Evolutionary conservation across 2,113 vertebrate species (phyloP).

Genomic region (Narcine bancroftii): DNA sequence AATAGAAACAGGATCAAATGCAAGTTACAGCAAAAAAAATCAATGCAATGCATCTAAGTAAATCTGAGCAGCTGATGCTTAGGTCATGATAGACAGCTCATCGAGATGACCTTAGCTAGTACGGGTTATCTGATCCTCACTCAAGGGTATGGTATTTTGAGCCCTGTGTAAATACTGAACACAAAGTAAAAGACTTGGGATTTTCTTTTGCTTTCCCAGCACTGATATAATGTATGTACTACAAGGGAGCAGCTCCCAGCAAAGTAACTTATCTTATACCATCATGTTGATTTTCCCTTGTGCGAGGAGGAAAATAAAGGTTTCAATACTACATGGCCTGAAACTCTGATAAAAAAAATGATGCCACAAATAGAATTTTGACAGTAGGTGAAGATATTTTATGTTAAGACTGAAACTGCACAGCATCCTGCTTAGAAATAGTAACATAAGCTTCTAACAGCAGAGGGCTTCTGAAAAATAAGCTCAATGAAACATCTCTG

Average conservation of each 20-base stretch:
- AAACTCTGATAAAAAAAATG: background rate
- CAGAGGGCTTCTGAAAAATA: background rate
- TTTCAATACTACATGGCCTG: conserved; percentile 38
- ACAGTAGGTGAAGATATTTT: conserved; percentile 42
- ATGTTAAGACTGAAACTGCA: background rate
- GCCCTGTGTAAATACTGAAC: background rate
- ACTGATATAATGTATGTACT: background rate
- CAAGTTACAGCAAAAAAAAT: conserved; percentile 55
- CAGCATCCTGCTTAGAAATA: background rate
- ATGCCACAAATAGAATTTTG: background rate
- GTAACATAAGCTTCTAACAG: background rate
- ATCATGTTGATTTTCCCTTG: conserved; percentile 42
- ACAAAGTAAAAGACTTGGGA: conserved; percentile 36
- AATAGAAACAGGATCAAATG: conserved; percentile 52
- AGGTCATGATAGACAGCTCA: conserved; percentile 43
- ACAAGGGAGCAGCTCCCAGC: background rate
- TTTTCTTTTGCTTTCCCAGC: conserved; percentile 27
- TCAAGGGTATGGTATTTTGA: conserved; percentile 10
- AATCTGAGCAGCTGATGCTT: conserved; percentile 49
- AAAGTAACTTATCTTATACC: conserved; percentile 40
- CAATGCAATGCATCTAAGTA: conserved; percentile 53
- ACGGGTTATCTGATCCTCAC: conserved; percentile 8
- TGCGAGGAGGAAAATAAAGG: conserved; percentile 36
- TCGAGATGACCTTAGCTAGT: conserved; percentile 44
- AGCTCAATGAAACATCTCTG: background rate